Evolutionary conservation across 2,797 vertebrate species (phyloP).

Genomic region (Coregonus ussuriensis): DNA sequence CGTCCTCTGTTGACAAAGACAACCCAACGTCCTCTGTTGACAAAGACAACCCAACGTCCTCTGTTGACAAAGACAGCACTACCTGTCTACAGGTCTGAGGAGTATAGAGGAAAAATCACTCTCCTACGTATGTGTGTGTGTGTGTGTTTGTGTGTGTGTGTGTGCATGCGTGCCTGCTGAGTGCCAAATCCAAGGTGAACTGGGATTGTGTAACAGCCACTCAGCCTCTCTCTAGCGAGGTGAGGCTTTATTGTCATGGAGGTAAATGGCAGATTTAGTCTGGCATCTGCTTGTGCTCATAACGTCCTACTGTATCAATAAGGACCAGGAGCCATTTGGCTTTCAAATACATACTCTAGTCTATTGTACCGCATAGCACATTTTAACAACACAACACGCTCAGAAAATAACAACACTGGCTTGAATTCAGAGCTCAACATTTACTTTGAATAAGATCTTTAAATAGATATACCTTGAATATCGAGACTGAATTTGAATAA

Average conservation of each 20-base stretch:
- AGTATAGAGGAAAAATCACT: background rate
- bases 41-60: background rate
- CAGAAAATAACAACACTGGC: background rate
- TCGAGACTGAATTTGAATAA: background rate
- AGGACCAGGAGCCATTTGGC: background rate
- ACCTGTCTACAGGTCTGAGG: too few relatives aligned
- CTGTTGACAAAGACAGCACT: background rate
- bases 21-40: background rate
- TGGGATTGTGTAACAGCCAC: background rate
- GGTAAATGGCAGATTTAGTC: background rate
- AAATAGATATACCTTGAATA: background rate
- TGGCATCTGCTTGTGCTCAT: background rate
- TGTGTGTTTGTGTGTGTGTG: too few relatives aligned
- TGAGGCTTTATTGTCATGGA: background rate
- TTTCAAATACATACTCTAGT: background rate
- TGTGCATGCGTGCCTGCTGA: background rate
- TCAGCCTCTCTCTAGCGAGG: background rate
- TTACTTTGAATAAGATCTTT: background rate
- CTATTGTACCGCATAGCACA: background rate
- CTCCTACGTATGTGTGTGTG: background rate
- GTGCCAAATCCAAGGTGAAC: background rate
- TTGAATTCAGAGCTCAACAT: background rate
- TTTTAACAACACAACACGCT: background rate
- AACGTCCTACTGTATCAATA: background rate
- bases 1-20: background rate